phyloP scores from a whole-genome alignment of 2,113 vertebrate species.

The Corydoras maculifer region DNA sequence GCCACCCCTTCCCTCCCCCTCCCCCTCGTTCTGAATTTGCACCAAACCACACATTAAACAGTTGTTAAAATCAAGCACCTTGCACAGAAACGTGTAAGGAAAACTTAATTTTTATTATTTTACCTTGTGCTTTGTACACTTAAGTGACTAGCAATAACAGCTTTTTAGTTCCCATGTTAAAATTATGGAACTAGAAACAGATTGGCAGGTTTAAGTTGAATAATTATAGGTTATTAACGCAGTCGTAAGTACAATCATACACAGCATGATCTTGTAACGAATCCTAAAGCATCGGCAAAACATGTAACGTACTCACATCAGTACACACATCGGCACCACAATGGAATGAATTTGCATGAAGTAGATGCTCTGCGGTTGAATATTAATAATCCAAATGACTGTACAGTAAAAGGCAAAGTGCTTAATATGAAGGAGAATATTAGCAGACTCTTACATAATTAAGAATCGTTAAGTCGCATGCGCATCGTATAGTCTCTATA shows the following conservation, averaged over 20 bases:
- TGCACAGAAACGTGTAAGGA: too few species aligned
- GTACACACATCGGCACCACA: constrained; percentile 24
- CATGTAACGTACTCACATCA: constrained; percentile 18
- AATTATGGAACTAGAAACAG: neutral
- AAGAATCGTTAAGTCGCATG: constrained; percentile 24
- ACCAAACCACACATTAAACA: too few species aligned
- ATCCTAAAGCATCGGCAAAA: constrained; percentile 13
- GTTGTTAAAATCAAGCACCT: too few species aligned
- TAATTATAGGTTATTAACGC: constrained; percentile 10
- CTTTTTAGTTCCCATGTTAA: neutral
- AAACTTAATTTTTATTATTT: too few species aligned
- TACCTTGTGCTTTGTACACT: too few species aligned
- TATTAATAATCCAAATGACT: constrained; percentile 12
- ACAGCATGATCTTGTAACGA: constrained; percentile 28
- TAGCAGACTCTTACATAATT: constrained; percentile 28
- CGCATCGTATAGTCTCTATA: neutral
- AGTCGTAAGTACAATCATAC: constrained; percentile 13
- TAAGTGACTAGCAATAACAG: too few species aligned
- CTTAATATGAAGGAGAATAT: constrained; percentile 6
- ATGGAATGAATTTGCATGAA: constrained; percentile 26
- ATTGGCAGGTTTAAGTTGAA: constrained; percentile 10
- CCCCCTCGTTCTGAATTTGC: too few species aligned
- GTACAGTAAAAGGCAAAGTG: constrained; percentile 30
- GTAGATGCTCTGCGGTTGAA: neutral
- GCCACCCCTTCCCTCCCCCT: too few species aligned